Evolutionary conservation across 2,888 invertebrate species (phyloP), one percentile per base, ranked within the genome.

Genomic region (Tinea pellionella): DNA sequence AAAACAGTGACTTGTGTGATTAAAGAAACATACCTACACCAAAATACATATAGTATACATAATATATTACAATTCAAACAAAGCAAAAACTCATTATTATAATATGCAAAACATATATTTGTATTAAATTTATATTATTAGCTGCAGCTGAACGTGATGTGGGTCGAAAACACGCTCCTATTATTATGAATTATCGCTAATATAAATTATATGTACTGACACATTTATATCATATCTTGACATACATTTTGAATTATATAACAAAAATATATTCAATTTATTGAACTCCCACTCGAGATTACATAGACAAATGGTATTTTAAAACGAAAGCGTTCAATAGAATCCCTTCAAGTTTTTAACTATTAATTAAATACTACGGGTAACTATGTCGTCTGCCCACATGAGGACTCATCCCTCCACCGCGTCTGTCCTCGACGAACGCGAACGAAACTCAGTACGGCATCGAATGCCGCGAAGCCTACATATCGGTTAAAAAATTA

Each of bases 381-480:
- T 12, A 53, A 53, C 11, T 18, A 18, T 24, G 19, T 24, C 53
- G 53, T 18, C 53, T 53, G 53, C 53, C 53, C 47, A 47, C 53
- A 51, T 16, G 24, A 13, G 53, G 18, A n/a, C 19, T n/a, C 24
- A 53, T 53, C 19, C 53, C 24, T 53, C 53, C 53, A 12, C 53
- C 19, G 53, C 24, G 9, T 24, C 24, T 24, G 24, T 13, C n/a
- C n/a, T 53, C 53, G 9, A 24, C 2, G 12, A 18, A 12, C n/a
- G 16, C 12, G 12, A 11, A 6, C 12, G 1, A 18, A 24, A 62
- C 65, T 80, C 79, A 85, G 85, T 84, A 73, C 68, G 73, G 75
- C 72, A 75, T 75, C 70, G 82, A 67, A 67, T 74, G 79, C 80
- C 80, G 84, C 74, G 75, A 81, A 84, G 80, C 84, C 83, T 84